Conservation (phyloP, 2,888 invertebrate species). For the Pristionchus fissidentatus region DNA sequence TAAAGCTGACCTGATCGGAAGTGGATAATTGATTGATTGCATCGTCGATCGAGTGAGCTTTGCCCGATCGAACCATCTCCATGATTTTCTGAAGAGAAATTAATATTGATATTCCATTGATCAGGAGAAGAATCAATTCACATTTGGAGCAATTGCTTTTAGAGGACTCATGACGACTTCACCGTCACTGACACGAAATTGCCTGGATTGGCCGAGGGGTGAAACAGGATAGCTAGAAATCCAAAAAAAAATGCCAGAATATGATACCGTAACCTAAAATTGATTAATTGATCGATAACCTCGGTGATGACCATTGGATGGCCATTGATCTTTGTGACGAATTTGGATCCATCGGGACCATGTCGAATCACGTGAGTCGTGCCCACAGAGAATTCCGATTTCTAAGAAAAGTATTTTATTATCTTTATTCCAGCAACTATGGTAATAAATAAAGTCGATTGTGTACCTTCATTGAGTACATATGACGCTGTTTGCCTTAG, state of each 20-base stretch:
- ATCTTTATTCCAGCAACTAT: background rate
- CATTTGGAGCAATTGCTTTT: too few species aligned
- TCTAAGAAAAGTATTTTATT: background rate
- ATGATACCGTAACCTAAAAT: too few species aligned
- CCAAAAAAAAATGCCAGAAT: too few species aligned
- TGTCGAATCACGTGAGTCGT: constrained; percentile 20
- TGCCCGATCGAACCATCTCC: constrained; percentile 4
- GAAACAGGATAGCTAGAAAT: too few species aligned
- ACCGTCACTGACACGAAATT: too few species aligned
- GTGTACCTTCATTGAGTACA: too few species aligned
- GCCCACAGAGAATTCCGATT: background rate
- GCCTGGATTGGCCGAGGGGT: too few species aligned
- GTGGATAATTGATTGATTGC: constrained; percentile 3
- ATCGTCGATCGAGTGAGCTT: constrained; percentile 11
- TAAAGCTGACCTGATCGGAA: background rate
- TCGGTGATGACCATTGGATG: constrained; percentile 28
- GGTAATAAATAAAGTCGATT: too few species aligned
- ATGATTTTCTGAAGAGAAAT: constrained; percentile 1
- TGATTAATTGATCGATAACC: too few species aligned
- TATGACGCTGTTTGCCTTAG: too few species aligned
- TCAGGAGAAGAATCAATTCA: too few species aligned
- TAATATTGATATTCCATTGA: background rate
- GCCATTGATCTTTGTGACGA: constrained; percentile 24
- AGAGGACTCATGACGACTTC: too few species aligned
- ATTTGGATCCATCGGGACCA: background rate